A percentile compares a stretch with the other conserved stretches of the same genome.
Evolutionary conservation across 1,140 invertebrate species (phyloP).

Genomic region (Colletes latitarsis): DNA sequence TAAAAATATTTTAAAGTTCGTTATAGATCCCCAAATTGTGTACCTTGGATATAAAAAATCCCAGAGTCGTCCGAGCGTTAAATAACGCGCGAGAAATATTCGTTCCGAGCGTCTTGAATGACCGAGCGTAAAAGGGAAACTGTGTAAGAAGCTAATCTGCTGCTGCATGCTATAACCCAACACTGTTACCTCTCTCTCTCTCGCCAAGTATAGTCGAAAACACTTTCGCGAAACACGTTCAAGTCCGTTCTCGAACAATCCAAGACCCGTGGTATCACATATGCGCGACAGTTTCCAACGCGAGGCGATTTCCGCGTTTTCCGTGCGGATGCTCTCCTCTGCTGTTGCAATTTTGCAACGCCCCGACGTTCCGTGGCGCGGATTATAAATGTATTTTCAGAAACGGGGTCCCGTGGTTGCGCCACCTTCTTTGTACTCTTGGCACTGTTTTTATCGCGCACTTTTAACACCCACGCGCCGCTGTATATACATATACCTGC

Average conservation of each 20-base stretch:
- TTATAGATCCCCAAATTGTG: no score
- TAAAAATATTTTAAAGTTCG: no score
- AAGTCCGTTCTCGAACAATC: constrained; percentile 26
- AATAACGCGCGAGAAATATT: no score
- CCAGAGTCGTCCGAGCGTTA: no score
- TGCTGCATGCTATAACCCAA: background rate
- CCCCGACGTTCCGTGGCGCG: background rate
- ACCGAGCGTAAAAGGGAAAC: background rate
- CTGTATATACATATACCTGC: no score
- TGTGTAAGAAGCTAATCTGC: constrained; percentile 15
- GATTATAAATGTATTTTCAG: constrained; percentile 35
- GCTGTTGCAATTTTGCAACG: constrained; percentile 47
- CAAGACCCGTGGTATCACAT: constrained; percentile 36
- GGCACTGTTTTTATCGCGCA: background rate
- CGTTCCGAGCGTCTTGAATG: background rate
- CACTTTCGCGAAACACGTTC: constrained; percentile 42
- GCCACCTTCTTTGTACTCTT: background rate
- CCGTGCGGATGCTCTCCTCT: constrained; percentile 42
- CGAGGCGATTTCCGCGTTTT: constrained; percentile 53
- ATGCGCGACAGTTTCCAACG: constrained; percentile 27
- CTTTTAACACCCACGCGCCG: background rate
- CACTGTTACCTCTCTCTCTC: background rate
- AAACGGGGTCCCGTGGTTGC: background rate
- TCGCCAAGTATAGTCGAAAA: constrained; percentile 28
- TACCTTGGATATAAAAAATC: no score